Evolutionary conservation across 2,888 invertebrate genomes (phyloP).

Genomic region (Hypercompe scribonia): DNA sequence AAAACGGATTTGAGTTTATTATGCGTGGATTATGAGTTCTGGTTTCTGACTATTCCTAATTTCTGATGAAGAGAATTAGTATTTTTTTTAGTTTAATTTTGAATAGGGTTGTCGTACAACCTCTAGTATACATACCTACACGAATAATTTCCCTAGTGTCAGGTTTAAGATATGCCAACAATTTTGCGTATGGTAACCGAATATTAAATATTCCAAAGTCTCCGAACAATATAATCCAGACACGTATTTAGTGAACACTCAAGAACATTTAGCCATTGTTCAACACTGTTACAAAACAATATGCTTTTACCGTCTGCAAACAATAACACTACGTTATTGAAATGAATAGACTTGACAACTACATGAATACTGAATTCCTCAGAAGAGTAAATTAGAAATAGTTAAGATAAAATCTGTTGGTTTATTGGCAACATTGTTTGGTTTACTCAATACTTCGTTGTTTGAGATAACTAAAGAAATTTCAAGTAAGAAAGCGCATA

Average conservation of each 20-base stretch:
- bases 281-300: conserved; percentile 50
- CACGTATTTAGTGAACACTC: conserved; percentile 43
- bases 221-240: conserved; percentile 19
- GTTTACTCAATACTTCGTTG: background rate
- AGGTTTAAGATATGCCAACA: background rate
- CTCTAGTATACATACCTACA: too few species aligned
- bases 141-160: background rate
- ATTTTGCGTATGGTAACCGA: background rate
- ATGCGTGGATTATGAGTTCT: background rate
- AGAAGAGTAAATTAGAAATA: conserved; percentile 5
- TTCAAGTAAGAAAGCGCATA: too few species aligned
- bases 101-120: background rate
- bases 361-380: conserved; percentile 35
- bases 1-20: conserved; percentile 14
- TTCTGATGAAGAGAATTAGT: background rate
- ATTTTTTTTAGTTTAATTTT: background rate
- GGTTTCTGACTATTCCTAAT: background rate
- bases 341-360: conserved; percentile 47
- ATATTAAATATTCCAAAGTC: conserved; percentile 20
- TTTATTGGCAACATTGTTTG: background rate
- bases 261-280: conserved; percentile 47
- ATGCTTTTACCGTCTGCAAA: conserved; percentile 45
- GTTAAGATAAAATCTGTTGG: background rate
- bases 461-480: too few species aligned
- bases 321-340: conserved; percentile 49